phyloP scores from a whole-genome alignment of 2,797 vertebrate species.

The Crocidura indochinensis region DNA sequence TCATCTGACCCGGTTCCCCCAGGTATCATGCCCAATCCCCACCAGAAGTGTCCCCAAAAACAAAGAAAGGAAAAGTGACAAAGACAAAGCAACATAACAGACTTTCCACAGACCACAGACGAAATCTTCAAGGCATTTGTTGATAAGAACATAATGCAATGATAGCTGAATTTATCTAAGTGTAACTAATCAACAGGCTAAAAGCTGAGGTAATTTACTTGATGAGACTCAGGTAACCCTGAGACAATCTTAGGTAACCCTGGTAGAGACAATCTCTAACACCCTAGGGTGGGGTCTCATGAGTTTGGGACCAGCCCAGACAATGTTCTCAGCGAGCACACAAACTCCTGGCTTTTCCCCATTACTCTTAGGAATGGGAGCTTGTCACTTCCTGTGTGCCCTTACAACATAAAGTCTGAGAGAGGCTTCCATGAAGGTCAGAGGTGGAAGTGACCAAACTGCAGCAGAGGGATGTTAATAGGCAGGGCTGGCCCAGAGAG shows the following conservation, averaged over 20 bases:
- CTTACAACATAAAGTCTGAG: constrained; percentile 26
- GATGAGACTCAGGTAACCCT: too few species aligned
- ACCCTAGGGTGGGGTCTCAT: too few species aligned
- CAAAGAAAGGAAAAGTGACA: neutral
- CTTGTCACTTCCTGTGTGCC: neutral
- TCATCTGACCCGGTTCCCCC: too few species aligned
- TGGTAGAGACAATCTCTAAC: neutral
- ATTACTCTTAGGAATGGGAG: constrained; percentile 16
- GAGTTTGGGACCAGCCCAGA: too few species aligned
- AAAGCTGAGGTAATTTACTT: too few species aligned
- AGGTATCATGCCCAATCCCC: too few species aligned
- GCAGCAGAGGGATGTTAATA: too few species aligned
- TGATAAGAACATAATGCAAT: neutral
- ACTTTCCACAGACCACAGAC: neutral
- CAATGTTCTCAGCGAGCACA: neutral
- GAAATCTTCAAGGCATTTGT: neutral
- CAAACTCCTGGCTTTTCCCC: neutral
- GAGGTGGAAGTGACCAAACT: too few species aligned
- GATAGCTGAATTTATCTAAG: neutral
- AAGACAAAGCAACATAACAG: neutral
- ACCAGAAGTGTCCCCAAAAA: neutral
- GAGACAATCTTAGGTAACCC: neutral
- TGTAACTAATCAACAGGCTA: neutral
- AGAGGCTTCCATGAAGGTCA: constrained; percentile 35
- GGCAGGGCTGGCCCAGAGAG: too few species aligned